Conservation (phyloP, 2,797 vertebrate species). For the Coracias cyanogaster region DNA sequence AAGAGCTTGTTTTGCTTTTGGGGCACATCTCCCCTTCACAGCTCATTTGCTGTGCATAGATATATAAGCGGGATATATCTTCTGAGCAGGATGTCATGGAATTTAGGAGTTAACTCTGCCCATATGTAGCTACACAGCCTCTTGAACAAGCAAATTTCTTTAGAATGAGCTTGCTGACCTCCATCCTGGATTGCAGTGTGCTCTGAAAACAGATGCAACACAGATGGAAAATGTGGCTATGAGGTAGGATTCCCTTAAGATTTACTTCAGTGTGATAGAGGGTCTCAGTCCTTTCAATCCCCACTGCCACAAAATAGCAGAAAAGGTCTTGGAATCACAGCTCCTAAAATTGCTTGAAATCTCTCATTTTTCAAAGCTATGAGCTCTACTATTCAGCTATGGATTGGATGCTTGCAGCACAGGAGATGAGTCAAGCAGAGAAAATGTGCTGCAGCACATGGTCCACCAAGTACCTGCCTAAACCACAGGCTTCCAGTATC, state of each 20-base stretch:
- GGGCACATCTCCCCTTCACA: not conserved
- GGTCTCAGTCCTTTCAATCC: not conserved
- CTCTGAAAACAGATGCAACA: not conserved
- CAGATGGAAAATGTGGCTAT: not conserved
- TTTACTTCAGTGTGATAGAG: not conserved
- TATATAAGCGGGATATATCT: not conserved
- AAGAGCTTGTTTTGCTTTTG: not conserved
- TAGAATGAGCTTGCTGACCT: not conserved
- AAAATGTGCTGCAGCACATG: not conserved
- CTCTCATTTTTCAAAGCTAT: not conserved
- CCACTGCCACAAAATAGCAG: not conserved
- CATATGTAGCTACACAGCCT: not conserved
- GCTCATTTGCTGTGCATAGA: not conserved
- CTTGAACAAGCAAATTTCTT: not conserved
- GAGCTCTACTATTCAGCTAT: not conserved
- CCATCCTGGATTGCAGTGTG: not conserved
- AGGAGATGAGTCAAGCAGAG: not conserved
- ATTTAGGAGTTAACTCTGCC: not conserved
- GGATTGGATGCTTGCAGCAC: not conserved
- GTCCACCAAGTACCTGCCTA: not conserved
- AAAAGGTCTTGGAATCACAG: not conserved
- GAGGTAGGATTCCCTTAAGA: not conserved
- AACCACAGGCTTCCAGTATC: not conserved
- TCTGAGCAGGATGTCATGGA: not conserved
- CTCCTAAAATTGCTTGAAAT: not conserved